Evolutionary conservation across 1,140 invertebrate species (phyloP), one percentile per base, ranked within the genome.

Genomic region (Latrodectus geometricus): DNA sequence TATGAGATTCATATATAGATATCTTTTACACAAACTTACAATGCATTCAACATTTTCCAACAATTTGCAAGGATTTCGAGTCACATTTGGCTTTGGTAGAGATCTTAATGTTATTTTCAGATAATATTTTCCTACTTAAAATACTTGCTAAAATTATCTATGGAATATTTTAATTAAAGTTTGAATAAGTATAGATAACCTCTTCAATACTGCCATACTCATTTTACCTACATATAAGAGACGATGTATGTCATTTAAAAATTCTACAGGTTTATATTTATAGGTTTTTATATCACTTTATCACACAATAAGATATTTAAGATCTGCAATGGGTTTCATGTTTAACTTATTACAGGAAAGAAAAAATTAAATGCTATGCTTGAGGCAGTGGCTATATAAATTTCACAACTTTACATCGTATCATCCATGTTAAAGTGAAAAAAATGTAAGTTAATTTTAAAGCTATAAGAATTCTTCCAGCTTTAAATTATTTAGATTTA

Each of bases 241-340:
- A 76, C 49, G 79, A 73, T 82, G 74, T 76, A 76, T 76, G 79
- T 61, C 79, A 61, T 49, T 82, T 70, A 82, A 82, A 80, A 82
- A 73, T 15, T 50, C 79, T 82, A 82, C 69, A 82, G 79, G 69
- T 82, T 82, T 82, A 61, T 73, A 73, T 81, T 81, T 73, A 54
- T 65, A 48, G 61, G 69, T 61, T 69, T 81, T 73, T 66, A 61
- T 73, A 82, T 82, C 79, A 82, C 79, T 73, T 48, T 82, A 73
- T 82, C 79, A 82, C 79, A 82, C 70, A 82, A 73, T 80, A 50
- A 80, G 77, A 81, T 52, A 79, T 66, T 54, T 66, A 66, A 61
- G 54, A 61, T 61, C 54, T 61, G 54, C 54, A 61, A 61, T 61
- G 54, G 54, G 54, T 61, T 14, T 61, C 17, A 23, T 73, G 48